Evolutionary conservation across 2,888 invertebrate species (phyloP).

Genomic region (Magallana nippona): DNA sequence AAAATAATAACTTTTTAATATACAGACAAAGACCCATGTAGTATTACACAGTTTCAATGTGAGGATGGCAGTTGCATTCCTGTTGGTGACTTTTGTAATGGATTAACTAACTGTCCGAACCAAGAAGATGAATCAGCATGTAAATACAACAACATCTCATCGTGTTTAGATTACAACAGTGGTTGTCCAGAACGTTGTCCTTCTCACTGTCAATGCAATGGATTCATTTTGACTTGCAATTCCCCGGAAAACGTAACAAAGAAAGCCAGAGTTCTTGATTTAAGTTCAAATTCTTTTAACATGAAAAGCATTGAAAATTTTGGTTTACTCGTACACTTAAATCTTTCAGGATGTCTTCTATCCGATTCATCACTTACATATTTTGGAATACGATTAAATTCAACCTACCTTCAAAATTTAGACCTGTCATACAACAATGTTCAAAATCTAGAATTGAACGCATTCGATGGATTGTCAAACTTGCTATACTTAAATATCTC

Average conservation of each 20-base stretch:
- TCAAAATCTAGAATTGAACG: neutral
- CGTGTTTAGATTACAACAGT: too few species aligned
- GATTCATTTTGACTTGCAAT: neutral
- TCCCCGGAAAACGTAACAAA: neutral
- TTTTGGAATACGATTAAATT: neutral
- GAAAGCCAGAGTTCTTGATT: slow-evolving; percentile 21
- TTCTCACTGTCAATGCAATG: neutral
- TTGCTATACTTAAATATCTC: neutral
- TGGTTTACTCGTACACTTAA: neutral
- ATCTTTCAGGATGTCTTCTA: neutral
- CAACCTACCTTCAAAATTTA: neutral
- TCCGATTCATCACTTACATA: neutral
- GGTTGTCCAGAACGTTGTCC: neutral
- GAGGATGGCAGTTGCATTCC: neutral
- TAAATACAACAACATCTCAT: neutral
- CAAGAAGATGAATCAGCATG: neutral
- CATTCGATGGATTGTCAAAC: too few species aligned
- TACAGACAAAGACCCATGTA: neutral
- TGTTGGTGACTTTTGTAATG: slow-evolving; percentile 12
- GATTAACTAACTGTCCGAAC: neutral
- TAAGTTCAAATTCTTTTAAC: slow-evolving; percentile 7
- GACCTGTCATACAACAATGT: neutral
- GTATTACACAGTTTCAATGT: neutral
- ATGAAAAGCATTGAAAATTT: neutral
- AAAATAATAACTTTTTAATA: too few species aligned